phyloP scores from a whole-genome alignment of 2,797 vertebrate genomes.

The Crenichthys baileyi region DNA sequence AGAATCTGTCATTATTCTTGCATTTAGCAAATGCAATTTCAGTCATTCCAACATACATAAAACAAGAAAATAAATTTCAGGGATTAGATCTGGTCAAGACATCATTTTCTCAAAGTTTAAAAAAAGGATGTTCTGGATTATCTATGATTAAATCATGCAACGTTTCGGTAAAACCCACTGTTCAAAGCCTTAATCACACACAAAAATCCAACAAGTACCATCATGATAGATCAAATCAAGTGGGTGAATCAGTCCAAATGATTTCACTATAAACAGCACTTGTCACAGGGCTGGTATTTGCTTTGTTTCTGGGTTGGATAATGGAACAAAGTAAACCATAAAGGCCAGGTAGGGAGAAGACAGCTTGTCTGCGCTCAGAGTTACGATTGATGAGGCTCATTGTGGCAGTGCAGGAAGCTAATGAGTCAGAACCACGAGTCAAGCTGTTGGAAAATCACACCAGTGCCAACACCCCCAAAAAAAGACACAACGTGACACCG shows the following conservation, averaged over 20 bases:
- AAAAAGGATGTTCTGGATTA: neutral
- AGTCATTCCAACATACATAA: too few relatives aligned
- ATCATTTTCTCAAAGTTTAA: neutral
- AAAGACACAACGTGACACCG: slow-evolving; percentile 44
- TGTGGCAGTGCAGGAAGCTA: slow-evolving; percentile 77
- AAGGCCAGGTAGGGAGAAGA: slow-evolving; percentile 57
- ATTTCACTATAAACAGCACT: slow-evolving; percentile 9
- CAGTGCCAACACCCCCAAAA: slow-evolving; percentile 27
- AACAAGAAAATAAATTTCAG: neutral
- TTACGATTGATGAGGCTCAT: slow-evolving; percentile 74
- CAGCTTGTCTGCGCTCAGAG: slow-evolving; percentile 46
- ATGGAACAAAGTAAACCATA: slow-evolving; percentile 29
- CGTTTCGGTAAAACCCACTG: neutral
- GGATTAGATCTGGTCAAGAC: neutral
- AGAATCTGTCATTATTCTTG: neutral
- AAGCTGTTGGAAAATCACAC: slow-evolving; percentile 79
- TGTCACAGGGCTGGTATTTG: neutral
- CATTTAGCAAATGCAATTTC: neutral
- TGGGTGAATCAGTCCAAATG: slow-evolving; percentile 1
- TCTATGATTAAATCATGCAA: too few relatives aligned
- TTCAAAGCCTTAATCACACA: slow-evolving; percentile 6
- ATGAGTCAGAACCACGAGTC: slow-evolving; percentile 83
- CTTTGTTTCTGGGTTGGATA: slow-evolving; percentile 23
- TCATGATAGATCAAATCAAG: neutral
- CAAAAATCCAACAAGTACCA: slow-evolving; percentile 10